Conservation (phyloP, 1,140 invertebrate species). For the Zophobas morio region DNA sequence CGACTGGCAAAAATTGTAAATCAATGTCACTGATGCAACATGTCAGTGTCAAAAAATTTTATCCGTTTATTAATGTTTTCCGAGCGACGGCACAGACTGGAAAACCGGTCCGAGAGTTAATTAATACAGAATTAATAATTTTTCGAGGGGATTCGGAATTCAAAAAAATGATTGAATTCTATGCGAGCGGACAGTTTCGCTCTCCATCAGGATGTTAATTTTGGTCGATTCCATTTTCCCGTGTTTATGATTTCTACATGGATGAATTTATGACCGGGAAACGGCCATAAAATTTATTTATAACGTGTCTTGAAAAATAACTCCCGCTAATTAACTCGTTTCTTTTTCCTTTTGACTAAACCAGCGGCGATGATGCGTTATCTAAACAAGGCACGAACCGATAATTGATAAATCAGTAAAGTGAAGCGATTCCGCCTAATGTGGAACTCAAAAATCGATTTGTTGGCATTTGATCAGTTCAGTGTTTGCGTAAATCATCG, state of each 20-base stretch:
- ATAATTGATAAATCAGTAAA: conserved; percentile 10
- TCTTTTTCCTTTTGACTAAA: conserved; percentile 18
- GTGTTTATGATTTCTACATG: conserved; percentile 40
- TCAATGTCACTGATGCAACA: conserved; percentile 19
- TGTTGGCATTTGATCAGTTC: background rate
- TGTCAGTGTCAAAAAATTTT: conserved; percentile 28
- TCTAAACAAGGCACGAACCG: conserved; percentile 13
- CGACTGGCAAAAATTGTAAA: conserved; percentile 23
- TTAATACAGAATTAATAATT: conserved; percentile 44
- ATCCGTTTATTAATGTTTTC: conserved; percentile 14
- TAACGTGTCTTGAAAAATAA: conserved; percentile 34
- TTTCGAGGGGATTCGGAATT: conserved; percentile 15
- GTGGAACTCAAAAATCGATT: background rate
- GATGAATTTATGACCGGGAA: conserved; percentile 41
- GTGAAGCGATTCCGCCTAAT: background rate
- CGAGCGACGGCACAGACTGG: conserved; percentile 2
- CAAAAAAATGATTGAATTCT: conserved; percentile 3
- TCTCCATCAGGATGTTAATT: conserved; percentile 30
- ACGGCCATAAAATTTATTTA: conserved; percentile 39
- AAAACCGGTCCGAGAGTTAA: conserved; percentile 38
- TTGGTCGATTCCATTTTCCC: conserved; percentile 38
- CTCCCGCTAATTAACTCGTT: conserved; percentile 25
- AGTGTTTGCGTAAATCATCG: background rate
- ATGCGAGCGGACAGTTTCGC: conserved; percentile 1
- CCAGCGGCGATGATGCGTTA: background rate